Conservation (phyloP, 2,888 invertebrate genomes). For the Megamerina dolium region DNA sequence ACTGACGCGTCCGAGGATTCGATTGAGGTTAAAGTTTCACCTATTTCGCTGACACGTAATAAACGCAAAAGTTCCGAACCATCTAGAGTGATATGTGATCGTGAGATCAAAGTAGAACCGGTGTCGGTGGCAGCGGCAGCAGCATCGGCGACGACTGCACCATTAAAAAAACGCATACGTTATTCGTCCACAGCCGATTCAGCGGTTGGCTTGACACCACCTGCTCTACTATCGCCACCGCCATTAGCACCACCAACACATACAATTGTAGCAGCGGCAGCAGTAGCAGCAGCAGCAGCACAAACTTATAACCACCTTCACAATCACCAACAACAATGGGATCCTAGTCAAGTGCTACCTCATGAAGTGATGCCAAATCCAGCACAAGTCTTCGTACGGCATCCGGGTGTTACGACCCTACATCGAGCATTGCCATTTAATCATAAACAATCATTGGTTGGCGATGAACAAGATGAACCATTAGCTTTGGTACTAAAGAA, state of each 20-base stretch:
- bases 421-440: constrained; percentile 32
- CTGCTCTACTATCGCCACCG: constrained; percentile 50
- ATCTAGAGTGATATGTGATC: constrained; percentile 54
- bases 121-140: constrained; percentile 16
- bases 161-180: constrained; percentile 67
- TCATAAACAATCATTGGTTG: constrained; percentile 9
- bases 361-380: constrained; percentile 50
- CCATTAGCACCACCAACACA: constrained; percentile 30
- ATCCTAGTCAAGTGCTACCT: constrained; percentile 46
- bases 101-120: constrained; percentile 21
- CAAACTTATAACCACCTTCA: too few relatives aligned
- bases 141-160: constrained; percentile 46
- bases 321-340: constrained; percentile 64
- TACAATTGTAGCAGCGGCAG: constrained; percentile 30
- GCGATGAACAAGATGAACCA: constrained; percentile 56
- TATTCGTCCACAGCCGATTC: constrained; percentile 48
- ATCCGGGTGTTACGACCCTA: constrained; percentile 48
- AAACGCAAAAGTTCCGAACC: constrained; percentile 66
- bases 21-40: constrained; percentile 58
- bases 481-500: constrained; percentile 57
- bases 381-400: constrained; percentile 45
- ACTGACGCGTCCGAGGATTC: constrained; percentile 59
- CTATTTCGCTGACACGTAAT: constrained; percentile 53
- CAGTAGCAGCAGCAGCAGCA: neutral
- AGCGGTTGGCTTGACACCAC: constrained; percentile 33